phyloP scores from a whole-genome alignment of 2,113 vertebrate species.

The Datnioides undecimradiatus region DNA sequence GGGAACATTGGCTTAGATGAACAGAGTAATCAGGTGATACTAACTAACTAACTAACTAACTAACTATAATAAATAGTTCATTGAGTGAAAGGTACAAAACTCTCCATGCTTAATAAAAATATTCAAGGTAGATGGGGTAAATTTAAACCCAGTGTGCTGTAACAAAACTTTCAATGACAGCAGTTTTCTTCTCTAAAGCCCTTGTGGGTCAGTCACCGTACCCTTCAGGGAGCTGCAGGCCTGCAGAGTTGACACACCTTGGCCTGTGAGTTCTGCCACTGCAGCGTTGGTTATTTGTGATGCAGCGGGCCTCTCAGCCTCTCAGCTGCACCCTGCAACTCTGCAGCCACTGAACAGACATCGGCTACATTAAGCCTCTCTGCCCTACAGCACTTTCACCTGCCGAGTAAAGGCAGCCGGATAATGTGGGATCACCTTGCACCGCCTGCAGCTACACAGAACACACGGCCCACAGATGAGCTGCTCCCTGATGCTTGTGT shows the following conservation, averaged over 20 bases:
- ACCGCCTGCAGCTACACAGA: slow-evolving; percentile 57
- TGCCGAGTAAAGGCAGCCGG: slow-evolving; percentile 54
- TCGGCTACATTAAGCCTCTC: slow-evolving; percentile 49
- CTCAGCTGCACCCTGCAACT: slow-evolving; percentile 18
- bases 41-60: too few species aligned
- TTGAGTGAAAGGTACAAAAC: background rate
- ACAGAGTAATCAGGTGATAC: background rate
- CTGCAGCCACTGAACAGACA: slow-evolving; percentile 30
- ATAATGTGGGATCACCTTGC: slow-evolving; percentile 76
- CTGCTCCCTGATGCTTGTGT: slow-evolving; percentile 21
- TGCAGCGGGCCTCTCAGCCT: slow-evolving; percentile 25
- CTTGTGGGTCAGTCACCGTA: background rate
- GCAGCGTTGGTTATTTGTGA: slow-evolving; percentile 37
- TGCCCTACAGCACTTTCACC: slow-evolving; percentile 74
- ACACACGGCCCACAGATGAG: slow-evolving; percentile 45
- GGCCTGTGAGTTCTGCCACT: slow-evolving; percentile 28
- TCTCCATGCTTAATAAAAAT: background rate
- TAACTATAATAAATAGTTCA: too few species aligned
- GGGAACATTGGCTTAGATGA: background rate
- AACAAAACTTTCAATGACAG: slow-evolving; percentile 16
- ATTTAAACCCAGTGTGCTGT: background rate
- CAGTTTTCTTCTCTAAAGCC: slow-evolving; percentile 16
- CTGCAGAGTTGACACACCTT: slow-evolving; percentile 47
- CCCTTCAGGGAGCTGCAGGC: slow-evolving; percentile 19
- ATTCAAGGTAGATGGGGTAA: background rate